These are phyloP conservation scores for Xenopus laevis DNA, from an alignment of 2,113 vertebrate genomes.

Conservation along the genomic window DNA sequence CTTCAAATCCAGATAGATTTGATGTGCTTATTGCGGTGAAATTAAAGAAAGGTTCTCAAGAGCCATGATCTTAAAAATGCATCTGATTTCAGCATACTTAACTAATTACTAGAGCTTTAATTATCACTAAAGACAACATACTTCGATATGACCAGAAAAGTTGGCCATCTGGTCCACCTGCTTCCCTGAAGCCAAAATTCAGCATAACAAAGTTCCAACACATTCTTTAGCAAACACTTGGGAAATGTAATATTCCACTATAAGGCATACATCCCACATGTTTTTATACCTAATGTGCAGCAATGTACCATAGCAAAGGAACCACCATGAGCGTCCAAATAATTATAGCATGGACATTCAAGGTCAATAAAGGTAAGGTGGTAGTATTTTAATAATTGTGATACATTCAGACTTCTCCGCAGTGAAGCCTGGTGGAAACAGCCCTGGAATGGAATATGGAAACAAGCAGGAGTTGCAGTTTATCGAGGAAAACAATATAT, in stretches of 20 bases:
- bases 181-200: background rate
- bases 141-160: slow-evolving; percentile 9
- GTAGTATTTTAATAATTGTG: background rate
- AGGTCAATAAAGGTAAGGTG: slow-evolving; percentile 31
- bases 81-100: slow-evolving; percentile 21
- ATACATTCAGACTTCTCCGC: background rate
- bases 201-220: slow-evolving; percentile 20
- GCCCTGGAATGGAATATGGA: background rate
- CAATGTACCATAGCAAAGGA: slow-evolving; percentile 23
- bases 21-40: background rate
- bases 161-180: background rate
- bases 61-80: slow-evolving; percentile 12
- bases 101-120: slow-evolving; percentile 15
- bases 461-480: too few species aligned
- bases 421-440: background rate
- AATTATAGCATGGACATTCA: slow-evolving; percentile 19
- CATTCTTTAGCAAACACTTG: slow-evolving; percentile 21
- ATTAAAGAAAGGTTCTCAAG: background rate
- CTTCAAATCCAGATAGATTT: background rate
- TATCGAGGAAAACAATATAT: too few species aligned
- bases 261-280: slow-evolving; percentile 24
- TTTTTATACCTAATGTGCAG: slow-evolving; percentile 32
- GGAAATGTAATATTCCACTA: slow-evolving; percentile 33
- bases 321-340: slow-evolving; percentile 13
- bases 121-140: slow-evolving; percentile 19